Percentiles rank a stretch among this genome's conserved stretches.
phyloP scores from a whole-genome alignment of 2,113 vertebrate species.

The Micronycteris hirsuta region DNA sequence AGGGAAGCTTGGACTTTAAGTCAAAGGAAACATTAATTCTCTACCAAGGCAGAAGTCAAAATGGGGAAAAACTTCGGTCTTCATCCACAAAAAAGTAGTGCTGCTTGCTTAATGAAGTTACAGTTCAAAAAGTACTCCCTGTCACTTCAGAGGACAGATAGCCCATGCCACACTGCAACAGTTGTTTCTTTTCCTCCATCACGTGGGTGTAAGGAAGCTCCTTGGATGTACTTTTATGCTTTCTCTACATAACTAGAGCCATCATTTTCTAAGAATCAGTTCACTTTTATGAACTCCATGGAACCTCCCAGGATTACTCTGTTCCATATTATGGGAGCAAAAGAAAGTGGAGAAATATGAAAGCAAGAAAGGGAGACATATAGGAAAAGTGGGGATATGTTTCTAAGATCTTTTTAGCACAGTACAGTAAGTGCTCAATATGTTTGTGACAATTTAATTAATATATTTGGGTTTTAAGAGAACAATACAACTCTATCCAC shows the following conservation, averaged over 20 bases:
- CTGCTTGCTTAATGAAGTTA: neutral
- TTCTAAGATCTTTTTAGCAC: neutral
- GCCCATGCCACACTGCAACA: neutral
- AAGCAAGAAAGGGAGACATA: neutral
- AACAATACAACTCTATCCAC: neutral
- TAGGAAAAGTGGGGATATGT: neutral
- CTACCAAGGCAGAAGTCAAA: neutral
- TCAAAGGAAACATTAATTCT: neutral
- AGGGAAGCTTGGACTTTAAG: neutral
- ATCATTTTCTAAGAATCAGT: neutral
- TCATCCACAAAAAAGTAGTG: neutral
- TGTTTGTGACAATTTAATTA: conserved; percentile 17
- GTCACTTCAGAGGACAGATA: neutral
- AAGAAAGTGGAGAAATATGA: neutral
- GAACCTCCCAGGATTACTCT: neutral
- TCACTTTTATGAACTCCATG: neutral
- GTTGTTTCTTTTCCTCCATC: neutral
- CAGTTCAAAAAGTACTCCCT: neutral
- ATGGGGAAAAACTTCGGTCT: neutral
- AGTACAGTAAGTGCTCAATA: neutral
- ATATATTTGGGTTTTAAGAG: neutral
- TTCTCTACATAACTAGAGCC: neutral
- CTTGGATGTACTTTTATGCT: neutral
- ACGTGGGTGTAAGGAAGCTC: neutral
- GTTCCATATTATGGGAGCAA: neutral